These are phyloP conservation scores for Andrena bucephala DNA, from an alignment of 2,888 invertebrate species.

Conservation along the genomic window DNA sequence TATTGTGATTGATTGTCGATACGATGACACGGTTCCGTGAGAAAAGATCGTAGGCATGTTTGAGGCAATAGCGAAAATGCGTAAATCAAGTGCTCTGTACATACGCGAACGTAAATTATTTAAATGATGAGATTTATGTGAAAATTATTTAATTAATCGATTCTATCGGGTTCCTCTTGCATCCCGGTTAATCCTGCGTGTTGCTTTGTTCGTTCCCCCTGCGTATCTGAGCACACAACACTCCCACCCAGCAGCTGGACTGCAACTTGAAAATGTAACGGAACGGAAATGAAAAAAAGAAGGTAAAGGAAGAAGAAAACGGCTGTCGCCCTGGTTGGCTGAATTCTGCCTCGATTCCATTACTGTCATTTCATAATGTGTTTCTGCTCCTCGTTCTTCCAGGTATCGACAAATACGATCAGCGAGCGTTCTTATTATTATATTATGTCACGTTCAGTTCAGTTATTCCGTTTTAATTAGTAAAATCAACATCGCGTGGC, in stretches of 20 bases:
- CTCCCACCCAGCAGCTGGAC: constrained; percentile 84
- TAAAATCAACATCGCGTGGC: not conserved
- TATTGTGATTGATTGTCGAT: constrained; percentile 51
- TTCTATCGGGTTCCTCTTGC: constrained; percentile 47
- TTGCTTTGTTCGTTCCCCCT: constrained; percentile 52
- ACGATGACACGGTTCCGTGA: constrained; percentile 27
- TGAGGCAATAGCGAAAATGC: constrained; percentile 53
- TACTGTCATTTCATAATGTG: constrained; percentile 52
- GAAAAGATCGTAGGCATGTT: constrained; percentile 34
- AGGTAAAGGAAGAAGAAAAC: constrained; percentile 23
- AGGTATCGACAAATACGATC: constrained; percentile 9
- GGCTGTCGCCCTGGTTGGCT: constrained; percentile 61
- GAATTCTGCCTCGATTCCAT: constrained; percentile 40
- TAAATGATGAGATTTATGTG: constrained; percentile 67
- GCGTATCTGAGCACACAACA: constrained; percentile 59
- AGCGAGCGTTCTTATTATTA: constrained; percentile 19
- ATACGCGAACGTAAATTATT: constrained; percentile 75
- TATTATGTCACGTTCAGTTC: not conserved
- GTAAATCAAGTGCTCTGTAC: constrained; percentile 70
- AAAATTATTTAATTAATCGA: constrained; percentile 78
- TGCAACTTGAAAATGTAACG: constrained; percentile 75
- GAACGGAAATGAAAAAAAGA: constrained; percentile 33
- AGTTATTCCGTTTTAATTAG: constrained; percentile 6
- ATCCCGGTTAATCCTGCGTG: constrained; percentile 42
- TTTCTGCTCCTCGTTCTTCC: constrained; percentile 8